These are phyloP conservation scores for Serranus cabrilla DNA, from an alignment of 2,797 vertebrate species.

Conservation along the genomic window DNA sequence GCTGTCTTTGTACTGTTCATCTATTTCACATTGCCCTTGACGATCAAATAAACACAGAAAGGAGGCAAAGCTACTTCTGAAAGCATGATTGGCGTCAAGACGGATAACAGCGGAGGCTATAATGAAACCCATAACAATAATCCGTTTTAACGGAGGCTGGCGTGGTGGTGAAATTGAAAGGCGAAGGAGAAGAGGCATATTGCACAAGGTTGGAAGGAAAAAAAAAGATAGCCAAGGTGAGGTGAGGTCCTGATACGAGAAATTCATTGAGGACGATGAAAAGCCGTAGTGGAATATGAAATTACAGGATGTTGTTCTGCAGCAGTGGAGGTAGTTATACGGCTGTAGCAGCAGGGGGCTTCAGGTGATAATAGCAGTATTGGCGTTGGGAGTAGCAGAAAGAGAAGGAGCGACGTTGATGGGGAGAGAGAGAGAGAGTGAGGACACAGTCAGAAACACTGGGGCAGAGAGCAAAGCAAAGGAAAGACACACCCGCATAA, in stretches of 20 bases:
- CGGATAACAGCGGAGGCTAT: conserved; percentile 68
- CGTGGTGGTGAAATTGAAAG: conserved; percentile 65
- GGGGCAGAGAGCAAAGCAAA: conserved; percentile 49
- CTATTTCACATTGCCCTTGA: conserved; percentile 80
- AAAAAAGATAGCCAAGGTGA: conserved; percentile 43
- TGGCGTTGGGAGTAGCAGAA: not conserved
- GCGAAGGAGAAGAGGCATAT: conserved; percentile 28
- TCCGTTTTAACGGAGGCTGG: conserved; percentile 63
- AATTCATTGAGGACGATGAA: conserved; percentile 27
- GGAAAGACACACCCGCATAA: conserved; percentile 79
- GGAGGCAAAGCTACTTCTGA: conserved; percentile 69
- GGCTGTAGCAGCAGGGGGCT: not conserved
- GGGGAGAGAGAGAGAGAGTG: conserved; percentile 3
- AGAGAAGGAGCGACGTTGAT: conserved; percentile 7
- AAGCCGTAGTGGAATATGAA: conserved; percentile 35
- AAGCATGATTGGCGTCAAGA: conserved; percentile 69
- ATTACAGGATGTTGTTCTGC: conserved; percentile 32
- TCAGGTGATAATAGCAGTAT: not conserved
- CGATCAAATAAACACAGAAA: conserved; percentile 77
- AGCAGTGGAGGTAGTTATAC: not conserved
- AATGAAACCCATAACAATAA: conserved; percentile 77
- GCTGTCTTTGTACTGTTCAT: conserved; percentile 75
- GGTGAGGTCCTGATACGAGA: conserved; percentile 33
- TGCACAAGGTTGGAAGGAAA: conserved; percentile 38
- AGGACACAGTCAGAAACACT: conserved; percentile 27